phyloP scores from a whole-genome alignment of 1,140 invertebrate species.

The Vollenhovia emeryi region DNA sequence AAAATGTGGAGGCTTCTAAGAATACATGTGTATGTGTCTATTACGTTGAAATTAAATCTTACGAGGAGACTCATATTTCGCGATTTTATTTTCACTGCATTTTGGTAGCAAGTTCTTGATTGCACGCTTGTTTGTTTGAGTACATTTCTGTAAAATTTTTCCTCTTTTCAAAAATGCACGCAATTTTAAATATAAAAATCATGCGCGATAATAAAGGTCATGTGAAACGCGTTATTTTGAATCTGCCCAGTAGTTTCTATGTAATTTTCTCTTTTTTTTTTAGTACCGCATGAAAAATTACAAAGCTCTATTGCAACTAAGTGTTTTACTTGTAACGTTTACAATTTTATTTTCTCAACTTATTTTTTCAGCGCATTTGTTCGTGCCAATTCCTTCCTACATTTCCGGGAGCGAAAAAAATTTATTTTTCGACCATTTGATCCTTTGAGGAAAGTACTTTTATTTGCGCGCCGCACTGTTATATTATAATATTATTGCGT shows the following conservation, averaged over 20 bases:
- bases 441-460: neutral
- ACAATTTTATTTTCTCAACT: neutral
- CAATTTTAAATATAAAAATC: slow-evolving; percentile 9
- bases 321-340: neutral
- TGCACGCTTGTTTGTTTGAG: neutral
- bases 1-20: slow-evolving; percentile 17
- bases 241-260: neutral
- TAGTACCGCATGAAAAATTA: neutral
- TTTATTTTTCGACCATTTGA: slow-evolving; percentile 7
- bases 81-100: neutral
- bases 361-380: neutral
- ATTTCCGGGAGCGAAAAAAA: neutral
- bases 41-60: neutral
- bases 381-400: neutral
- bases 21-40: neutral
- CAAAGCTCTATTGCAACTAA: neutral
- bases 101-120: neutral
- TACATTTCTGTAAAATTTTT: neutral
- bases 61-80: neutral
- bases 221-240: neutral
- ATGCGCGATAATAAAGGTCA: neutral
- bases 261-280: neutral
- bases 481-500: slow-evolving; percentile 38
- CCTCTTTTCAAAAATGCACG: neutral
- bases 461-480: neutral